A percentile compares a stretch with the other conserved stretches of the same genome.
Conservation (phyloP, 2,888 invertebrate genomes). For the Cryptophagus acutangulus region DNA sequence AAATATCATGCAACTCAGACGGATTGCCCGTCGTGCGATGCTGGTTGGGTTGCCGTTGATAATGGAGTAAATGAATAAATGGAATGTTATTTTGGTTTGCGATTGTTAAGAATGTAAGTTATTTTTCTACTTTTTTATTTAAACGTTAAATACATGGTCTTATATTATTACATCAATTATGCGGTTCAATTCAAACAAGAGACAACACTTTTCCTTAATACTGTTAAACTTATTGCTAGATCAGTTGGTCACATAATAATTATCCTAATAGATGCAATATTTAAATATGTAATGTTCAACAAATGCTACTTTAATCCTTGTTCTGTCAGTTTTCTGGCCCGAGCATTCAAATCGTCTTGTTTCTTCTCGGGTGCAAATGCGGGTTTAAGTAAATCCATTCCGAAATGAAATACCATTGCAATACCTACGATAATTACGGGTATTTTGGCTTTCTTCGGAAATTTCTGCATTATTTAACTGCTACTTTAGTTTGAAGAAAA, state of each 20-base stretch:
- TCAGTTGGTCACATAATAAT: constrained; percentile 2
- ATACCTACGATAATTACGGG: constrained; percentile 19
- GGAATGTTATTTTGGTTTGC: too few relatives aligned
- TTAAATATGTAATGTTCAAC: background rate
- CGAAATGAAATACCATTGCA: constrained; percentile 26
- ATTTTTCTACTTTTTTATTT: too few relatives aligned
- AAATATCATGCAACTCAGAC: too few relatives aligned
- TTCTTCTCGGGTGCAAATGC: constrained; percentile 19
- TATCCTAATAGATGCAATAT: background rate
- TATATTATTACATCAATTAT: too few relatives aligned
- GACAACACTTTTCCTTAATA: background rate
- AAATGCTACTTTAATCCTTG: background rate
- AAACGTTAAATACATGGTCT: too few relatives aligned
- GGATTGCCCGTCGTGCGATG: too few relatives aligned
- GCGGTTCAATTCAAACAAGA: too few relatives aligned
- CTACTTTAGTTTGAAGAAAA: too few relatives aligned
- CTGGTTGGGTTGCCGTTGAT: too few relatives aligned
- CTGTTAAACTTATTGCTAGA: background rate
- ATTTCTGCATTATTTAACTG: constrained; percentile 16
- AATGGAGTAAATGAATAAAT: too few relatives aligned
- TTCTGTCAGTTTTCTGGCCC: background rate
- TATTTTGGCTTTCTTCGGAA: constrained; percentile 20
- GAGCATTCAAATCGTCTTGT: background rate
- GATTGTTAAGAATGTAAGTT: too few relatives aligned
- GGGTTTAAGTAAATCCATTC: constrained; percentile 28